Conservation (phyloP, 2,888 invertebrate genomes). For the Hyalella azteca region DNA sequence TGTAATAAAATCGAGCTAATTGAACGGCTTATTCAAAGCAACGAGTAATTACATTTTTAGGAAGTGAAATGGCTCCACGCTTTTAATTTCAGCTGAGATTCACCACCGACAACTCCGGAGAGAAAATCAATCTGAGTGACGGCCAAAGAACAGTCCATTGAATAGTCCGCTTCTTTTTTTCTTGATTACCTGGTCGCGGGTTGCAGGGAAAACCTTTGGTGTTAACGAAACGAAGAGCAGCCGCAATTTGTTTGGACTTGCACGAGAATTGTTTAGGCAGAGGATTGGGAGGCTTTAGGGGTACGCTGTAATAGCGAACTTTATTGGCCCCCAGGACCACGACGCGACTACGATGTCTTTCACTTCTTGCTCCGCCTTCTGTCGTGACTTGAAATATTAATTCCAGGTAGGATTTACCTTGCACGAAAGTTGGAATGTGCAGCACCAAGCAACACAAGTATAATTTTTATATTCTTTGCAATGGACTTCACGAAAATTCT, state of each 20-base stretch:
- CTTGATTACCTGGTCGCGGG: slow-evolving; percentile 9
- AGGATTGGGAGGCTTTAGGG: slow-evolving; percentile 30
- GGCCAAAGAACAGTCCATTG: background rate
- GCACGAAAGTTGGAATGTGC: no score
- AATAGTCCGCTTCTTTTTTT: slow-evolving; percentile 5
- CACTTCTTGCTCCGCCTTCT: no score
- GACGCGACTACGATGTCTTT: background rate
- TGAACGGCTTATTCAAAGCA: no score
- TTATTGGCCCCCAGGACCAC: slow-evolving; percentile 5
- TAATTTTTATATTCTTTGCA: no score
- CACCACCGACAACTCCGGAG: background rate
- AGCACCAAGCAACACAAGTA: no score
- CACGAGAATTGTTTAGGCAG: slow-evolving; percentile 33
- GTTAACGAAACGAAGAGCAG: slow-evolving; percentile 36
- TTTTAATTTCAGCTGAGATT: background rate
- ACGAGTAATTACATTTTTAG: no score
- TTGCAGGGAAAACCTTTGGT: slow-evolving; percentile 8
- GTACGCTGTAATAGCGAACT: slow-evolving; percentile 24
- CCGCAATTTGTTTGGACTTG: slow-evolving; percentile 36
- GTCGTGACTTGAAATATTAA: no score
- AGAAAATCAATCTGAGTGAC: slow-evolving; percentile 18
- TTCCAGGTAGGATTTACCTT: no score
- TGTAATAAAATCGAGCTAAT: no score
- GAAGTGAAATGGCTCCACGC: no score
- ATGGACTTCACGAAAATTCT: no score